Percentiles rank a stretch among this genome's conserved stretches.
phyloP scores from a whole-genome alignment of 2,888 invertebrate genomes.

The Nephrotoma guestfalica region DNA sequence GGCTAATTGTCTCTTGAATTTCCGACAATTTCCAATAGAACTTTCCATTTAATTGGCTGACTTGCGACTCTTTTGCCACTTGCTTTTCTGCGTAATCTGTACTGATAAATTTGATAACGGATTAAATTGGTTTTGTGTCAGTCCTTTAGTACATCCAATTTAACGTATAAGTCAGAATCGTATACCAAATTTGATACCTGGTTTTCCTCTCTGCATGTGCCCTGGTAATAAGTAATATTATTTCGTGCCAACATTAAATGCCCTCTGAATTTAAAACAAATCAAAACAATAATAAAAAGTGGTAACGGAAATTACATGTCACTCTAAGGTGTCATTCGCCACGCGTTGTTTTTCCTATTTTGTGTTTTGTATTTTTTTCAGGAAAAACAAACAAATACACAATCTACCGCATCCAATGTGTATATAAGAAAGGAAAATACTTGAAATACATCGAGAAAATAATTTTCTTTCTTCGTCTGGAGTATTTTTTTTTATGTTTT shows the following conservation, averaged over 20 bases:
- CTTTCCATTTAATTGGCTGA: too few relatives aligned
- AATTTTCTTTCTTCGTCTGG: not conserved
- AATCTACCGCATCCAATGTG: not conserved
- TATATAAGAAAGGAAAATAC: not conserved
- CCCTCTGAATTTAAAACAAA: not conserved
- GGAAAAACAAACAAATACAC: not conserved
- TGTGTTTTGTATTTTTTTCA: not conserved
- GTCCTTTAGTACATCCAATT: too few relatives aligned
- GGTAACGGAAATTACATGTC: not conserved
- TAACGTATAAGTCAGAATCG: too few relatives aligned
- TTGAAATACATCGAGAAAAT: not conserved
- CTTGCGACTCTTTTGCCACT: too few relatives aligned
- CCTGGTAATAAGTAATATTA: too few relatives aligned
- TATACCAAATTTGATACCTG: too few relatives aligned
- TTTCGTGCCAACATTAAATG: not conserved
- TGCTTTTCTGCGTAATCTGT: too few relatives aligned
- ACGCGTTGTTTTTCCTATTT: not conserved
- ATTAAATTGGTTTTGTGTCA: too few relatives aligned
- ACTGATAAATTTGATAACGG: too few relatives aligned
- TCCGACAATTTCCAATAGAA: too few relatives aligned
- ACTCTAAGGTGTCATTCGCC: not conserved
- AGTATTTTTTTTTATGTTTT: not conserved
- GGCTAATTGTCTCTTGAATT: rapidly evolving
- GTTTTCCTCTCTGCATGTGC: too few relatives aligned
- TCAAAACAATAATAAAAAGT: not conserved